These are phyloP conservation scores for Eristalis tenax DNA, from an alignment of 2,888 invertebrate genomes.

Conservation along the genomic window DNA sequence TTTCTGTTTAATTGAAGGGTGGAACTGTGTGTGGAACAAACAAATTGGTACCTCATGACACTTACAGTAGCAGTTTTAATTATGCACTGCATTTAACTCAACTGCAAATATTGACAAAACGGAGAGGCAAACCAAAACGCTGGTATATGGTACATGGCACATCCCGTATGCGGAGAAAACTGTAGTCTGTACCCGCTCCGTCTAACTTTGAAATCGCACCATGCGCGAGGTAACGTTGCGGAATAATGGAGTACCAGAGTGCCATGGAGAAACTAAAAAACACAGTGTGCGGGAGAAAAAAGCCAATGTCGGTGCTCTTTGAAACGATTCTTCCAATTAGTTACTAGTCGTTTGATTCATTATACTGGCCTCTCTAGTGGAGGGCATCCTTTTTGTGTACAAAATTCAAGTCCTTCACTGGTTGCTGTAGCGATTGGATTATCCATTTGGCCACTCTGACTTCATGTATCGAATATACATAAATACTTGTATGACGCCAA, in stretches of 20 bases:
- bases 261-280: conserved; percentile 1
- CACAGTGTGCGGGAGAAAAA: neutral
- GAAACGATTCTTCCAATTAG: conserved; percentile 60
- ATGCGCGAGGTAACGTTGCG: conserved; percentile 50
- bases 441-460: neutral
- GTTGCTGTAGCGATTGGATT: conserved; percentile 25
- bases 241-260: conserved; percentile 32
- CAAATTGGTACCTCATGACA: conserved; percentile 50
- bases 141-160: neutral
- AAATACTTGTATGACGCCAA: too few relatives aligned
- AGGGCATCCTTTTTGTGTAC: conserved; percentile 1
- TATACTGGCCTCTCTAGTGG: conserved; percentile 3
- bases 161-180: neutral
- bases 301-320: conserved; percentile 23
- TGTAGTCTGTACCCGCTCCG: neutral
- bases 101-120: conserved; percentile 48
- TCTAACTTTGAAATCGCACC: conserved; percentile 45
- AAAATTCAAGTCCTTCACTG: conserved; percentile 23
- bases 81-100: conserved; percentile 52
- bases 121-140: conserved; percentile 25
- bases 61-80: conserved; percentile 53
- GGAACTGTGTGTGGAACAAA: conserved; percentile 30
- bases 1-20: neutral
- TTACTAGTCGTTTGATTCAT: conserved; percentile 53
- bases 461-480: neutral